phyloP scores from a whole-genome alignment of 2,888 invertebrate genomes.

The Periphyllus acericola region DNA sequence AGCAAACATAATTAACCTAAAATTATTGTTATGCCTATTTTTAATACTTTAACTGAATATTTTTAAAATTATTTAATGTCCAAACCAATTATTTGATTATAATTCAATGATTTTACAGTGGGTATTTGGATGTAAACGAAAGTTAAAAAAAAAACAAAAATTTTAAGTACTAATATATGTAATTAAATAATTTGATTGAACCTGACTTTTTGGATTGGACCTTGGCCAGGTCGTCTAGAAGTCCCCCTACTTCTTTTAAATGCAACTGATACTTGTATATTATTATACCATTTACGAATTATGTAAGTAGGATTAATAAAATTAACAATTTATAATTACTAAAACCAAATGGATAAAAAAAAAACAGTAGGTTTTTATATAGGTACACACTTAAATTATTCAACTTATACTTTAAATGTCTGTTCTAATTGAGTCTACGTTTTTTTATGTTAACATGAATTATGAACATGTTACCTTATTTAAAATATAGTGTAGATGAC shows the following conservation, averaged over 20 bases:
- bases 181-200: not conserved
- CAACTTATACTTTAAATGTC: not conserved
- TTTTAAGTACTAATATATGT: too few relatives aligned
- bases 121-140: too few relatives aligned
- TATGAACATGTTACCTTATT: slow-evolving; percentile 38
- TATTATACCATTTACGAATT: not conserved
- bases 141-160: too few relatives aligned
- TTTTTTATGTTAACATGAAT: not conserved
- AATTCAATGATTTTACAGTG: too few relatives aligned
- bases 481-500: slow-evolving; percentile 59
- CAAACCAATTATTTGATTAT: too few relatives aligned
- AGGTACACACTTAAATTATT: not conserved
- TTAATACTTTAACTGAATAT: too few relatives aligned
- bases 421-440: not conserved
- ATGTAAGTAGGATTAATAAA: not conserved
- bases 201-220: not conserved
- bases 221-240: not conserved
- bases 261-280: not conserved
- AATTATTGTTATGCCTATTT: too few relatives aligned
- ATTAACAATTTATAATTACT: not conserved
- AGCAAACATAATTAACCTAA: too few relatives aligned
- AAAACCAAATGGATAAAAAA: not conserved
- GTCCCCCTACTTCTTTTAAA: not conserved
- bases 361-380: not conserved
- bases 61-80: too few relatives aligned